These are phyloP conservation scores for Microcebus lehilahytsara DNA, from an alignment of 2,113 vertebrate genomes.

Conservation along the genomic window DNA sequence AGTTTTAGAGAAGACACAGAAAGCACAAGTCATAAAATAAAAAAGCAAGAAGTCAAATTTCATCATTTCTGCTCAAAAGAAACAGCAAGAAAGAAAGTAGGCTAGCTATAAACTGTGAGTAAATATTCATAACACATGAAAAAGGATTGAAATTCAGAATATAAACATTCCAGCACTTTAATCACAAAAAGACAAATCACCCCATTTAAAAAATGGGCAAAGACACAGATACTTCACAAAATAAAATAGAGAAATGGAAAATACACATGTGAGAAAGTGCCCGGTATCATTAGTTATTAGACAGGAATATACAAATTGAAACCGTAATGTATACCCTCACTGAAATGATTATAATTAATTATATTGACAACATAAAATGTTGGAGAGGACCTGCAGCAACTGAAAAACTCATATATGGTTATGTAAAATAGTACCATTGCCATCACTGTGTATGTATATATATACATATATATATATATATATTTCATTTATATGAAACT, in stretches of 20 bases:
- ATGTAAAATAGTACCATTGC: background rate
- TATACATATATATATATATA: background rate
- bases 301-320: background rate
- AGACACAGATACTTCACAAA: background rate
- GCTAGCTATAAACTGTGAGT: background rate
- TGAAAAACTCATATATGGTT: background rate
- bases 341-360: background rate
- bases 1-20: background rate
- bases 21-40: background rate
- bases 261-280: background rate
- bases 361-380: background rate
- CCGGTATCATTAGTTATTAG: background rate
- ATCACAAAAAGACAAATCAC: background rate
- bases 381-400: background rate
- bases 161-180: background rate
- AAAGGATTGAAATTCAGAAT: background rate
- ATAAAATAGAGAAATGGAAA: background rate
- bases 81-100: background rate
- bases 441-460: background rate
- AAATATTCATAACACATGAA: background rate
- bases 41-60: background rate
- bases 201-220: background rate
- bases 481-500: background rate
- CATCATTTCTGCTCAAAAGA: background rate
- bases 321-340: background rate